Evolutionary conservation across 2,888 invertebrate species (phyloP).

Genomic region (Peribatodes rhomboidaria): DNA sequence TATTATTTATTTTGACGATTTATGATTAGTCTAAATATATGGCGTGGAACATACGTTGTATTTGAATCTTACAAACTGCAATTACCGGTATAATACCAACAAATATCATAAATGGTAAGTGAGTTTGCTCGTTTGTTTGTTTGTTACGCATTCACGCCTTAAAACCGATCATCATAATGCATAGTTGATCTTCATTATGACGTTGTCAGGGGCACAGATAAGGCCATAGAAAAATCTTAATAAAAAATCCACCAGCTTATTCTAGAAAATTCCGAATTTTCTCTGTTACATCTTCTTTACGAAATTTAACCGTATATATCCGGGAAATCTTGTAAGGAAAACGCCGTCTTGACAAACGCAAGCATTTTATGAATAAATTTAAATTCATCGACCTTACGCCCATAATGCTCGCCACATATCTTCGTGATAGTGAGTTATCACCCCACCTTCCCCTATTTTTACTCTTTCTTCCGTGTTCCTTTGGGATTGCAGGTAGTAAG

Average conservation of each 20-base stretch:
- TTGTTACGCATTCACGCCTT: no score
- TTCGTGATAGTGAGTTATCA: slow-evolving; percentile 57
- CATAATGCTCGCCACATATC: slow-evolving; percentile 55
- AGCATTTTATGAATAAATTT: slow-evolving; percentile 58
- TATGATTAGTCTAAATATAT: no score
- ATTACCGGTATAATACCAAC: no score
- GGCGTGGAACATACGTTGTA: no score
- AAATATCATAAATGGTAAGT: no score
- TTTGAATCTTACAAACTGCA: no score
- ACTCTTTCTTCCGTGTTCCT: slow-evolving; percentile 50
- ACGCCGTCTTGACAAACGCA: slow-evolving; percentile 48
- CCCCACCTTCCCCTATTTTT: slow-evolving; percentile 50
- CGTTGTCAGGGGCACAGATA: no score
- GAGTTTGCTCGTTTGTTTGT: no score
- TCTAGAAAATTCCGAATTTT: slow-evolving; percentile 13
- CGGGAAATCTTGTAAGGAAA: slow-evolving; percentile 40
- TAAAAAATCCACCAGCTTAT: neutral
- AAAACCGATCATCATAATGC: no score
- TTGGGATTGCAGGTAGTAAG: slow-evolving; percentile 30
- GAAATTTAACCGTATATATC: slow-evolving; percentile 24
- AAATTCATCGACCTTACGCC: slow-evolving; percentile 57
- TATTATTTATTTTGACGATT: no score
- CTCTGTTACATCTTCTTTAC: slow-evolving; percentile 1
- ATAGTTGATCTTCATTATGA: no score
- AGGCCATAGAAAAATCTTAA: no score